Percentiles rank a stretch among this genome's conserved stretches.
These are phyloP conservation scores for Mallotus villosus DNA, from an alignment of 2,797 vertebrate genomes.

Conservation along the genomic window DNA sequence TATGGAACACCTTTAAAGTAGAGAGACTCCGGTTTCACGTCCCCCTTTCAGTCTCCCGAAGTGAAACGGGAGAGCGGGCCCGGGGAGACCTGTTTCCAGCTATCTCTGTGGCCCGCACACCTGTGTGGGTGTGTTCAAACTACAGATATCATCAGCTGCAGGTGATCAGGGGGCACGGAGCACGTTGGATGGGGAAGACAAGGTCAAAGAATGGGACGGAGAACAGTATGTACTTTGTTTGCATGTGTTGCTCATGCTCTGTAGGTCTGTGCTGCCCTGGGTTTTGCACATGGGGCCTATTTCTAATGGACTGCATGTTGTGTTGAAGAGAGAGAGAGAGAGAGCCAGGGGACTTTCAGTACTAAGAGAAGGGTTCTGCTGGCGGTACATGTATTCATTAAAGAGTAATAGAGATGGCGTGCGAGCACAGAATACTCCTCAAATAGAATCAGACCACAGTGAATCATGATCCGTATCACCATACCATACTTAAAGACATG, in stretches of 20 bases:
- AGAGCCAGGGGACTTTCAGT: neutral
- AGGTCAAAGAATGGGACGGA: too few relatives aligned
- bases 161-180: neutral
- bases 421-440: neutral
- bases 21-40: constrained; percentile 34
- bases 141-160: neutral
- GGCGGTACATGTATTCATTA: neutral
- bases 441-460: neutral
- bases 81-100: neutral
- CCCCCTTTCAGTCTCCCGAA: constrained; percentile 26
- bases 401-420: neutral
- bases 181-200: neutral
- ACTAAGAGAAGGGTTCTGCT: neutral
- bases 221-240: too few relatives aligned
- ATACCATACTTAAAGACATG: too few relatives aligned
- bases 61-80: neutral
- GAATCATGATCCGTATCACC: too few relatives aligned
- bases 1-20: constrained; percentile 42
- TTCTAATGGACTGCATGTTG: neutral
- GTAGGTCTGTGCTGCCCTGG: too few relatives aligned
- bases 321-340: neutral
- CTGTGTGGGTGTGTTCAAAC: neutral
- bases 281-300: neutral
- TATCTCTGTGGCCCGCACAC: neutral
- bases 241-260: too few relatives aligned